phyloP scores from a whole-genome alignment of 2,888 invertebrate genomes.

The Zele albiditarsus region DNA sequence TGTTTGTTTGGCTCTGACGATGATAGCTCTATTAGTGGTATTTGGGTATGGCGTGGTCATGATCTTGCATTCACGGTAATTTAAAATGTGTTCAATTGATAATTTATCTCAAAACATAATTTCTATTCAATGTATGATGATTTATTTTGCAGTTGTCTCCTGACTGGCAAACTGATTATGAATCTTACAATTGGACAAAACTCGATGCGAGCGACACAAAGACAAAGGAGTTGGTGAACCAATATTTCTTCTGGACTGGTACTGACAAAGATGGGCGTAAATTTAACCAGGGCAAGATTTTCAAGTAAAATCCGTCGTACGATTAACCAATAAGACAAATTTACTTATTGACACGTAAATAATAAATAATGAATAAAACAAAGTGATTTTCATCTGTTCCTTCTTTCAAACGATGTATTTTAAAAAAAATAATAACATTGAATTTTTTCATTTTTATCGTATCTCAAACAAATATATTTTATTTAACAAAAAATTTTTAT shows the following conservation, averaged over 20 bases:
- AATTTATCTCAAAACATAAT: background rate
- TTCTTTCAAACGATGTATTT: background rate
- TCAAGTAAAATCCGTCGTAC: constrained; percentile 82
- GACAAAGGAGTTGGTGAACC: constrained; percentile 89
- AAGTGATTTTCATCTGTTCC: constrained; percentile 39
- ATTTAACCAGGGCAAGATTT: constrained; percentile 99
- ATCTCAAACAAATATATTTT: constrained; percentile 38
- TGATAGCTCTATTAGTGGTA: constrained; percentile 93
- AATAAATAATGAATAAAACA: constrained; percentile 58
- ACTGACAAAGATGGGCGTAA: constrained; percentile 89
- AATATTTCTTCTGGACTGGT: constrained; percentile 94
- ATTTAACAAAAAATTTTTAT: background rate
- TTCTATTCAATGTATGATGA: constrained; percentile 9
- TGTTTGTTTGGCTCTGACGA: constrained; percentile 95
- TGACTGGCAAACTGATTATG: constrained; percentile 98
- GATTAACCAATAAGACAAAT: constrained; percentile 55
- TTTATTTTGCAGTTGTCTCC: constrained; percentile 79
- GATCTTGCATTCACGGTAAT: constrained; percentile 89
- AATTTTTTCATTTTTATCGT: constrained; percentile 28
- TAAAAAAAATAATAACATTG: constrained; percentile 32
- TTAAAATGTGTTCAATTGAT: constrained; percentile 24
- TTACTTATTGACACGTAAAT: constrained; percentile 64
- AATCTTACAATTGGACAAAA: constrained; percentile 96
- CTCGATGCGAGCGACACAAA: constrained; percentile 86
- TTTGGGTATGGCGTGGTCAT: constrained; percentile 99